Evolutionary conservation across 1,140 invertebrate species (phyloP), one percentile per base, ranked within the genome.

Genomic region (Penaeus indicus): DNA sequence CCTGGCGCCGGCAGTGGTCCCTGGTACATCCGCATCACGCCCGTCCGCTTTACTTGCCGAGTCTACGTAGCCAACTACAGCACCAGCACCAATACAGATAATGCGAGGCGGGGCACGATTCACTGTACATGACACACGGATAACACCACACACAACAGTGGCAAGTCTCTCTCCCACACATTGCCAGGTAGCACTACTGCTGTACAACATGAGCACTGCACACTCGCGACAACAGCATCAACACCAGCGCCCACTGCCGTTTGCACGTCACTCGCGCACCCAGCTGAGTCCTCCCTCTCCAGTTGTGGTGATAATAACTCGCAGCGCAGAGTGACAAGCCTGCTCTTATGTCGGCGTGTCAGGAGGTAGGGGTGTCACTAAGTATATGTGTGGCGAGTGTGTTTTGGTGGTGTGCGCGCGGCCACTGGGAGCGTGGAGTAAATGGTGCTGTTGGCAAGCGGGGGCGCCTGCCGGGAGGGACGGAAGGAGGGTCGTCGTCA

Each of bases 21-120:
- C 81, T 88, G 86, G 86, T 88, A 88, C 86, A 88, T 84, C 80
- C 86, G 81, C 86, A 88, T 75, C 69, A 75, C 69, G 69, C 25
- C 69, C 69, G 67, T 63, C 63, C 42, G 61, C 63, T 63, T 84
- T 84, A 84, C 64, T 77, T 61, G 60, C n/a, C 72, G 27, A 69
- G 38, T 32, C 27, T 67, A 75, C 47, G 64, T 22, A 18, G 84
- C 32, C 54, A 54, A 38, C 84, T 60, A 78, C 84, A 47, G 67
- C 64, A 42, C 67, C 80, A 62, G 22, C 13, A 54, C 80, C 80
- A 61, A 32, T 82, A 82, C 62, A 63, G 38, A 64, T 84, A 63
- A 60, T 62, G 80, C 25, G 63, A 78, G 32, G 60, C 69, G 61
- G 64, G 38, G 69, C 67, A 32, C n/a, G 78, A 77, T 25, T 81